These are phyloP conservation scores for Tapirus terrestris DNA, from an alignment of 2,113 vertebrate genomes.

Conservation along the genomic window DNA sequence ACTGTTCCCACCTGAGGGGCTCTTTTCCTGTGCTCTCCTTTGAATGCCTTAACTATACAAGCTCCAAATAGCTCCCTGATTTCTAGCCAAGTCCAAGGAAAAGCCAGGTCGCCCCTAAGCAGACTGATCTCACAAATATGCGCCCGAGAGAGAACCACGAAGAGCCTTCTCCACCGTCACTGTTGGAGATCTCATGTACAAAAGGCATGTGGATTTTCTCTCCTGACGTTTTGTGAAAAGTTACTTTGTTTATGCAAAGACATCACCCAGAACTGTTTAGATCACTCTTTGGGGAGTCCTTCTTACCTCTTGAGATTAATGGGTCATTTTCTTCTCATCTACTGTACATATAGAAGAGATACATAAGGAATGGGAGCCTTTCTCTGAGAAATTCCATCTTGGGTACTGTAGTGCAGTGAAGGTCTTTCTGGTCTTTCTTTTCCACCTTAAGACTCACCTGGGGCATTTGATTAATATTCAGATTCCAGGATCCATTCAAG, in stretches of 20 bases:
- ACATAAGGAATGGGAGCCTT: neutral
- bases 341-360: neutral
- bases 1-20: neutral
- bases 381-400: neutral
- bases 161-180: neutral
- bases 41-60: neutral
- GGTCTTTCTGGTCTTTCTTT: neutral
- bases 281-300: neutral
- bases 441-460: neutral
- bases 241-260: neutral
- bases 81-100: conserved; percentile 32
- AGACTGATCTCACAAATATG: neutral
- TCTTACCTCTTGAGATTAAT: neutral
- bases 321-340: neutral
- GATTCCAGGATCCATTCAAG: neutral
- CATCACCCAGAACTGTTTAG: neutral
- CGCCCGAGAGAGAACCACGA: neutral
- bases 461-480: conserved; percentile 1
- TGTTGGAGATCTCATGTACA: neutral
- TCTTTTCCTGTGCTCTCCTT: neutral
- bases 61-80: conserved; percentile 1
- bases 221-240: neutral
- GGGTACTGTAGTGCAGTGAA: too few species aligned
- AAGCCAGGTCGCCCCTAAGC: neutral
- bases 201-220: neutral